Percentiles rank a stretch among this genome's conserved stretches.
Conservation (phyloP, 2,113 vertebrate genomes). For the Phalacrocorax brasilianus region DNA sequence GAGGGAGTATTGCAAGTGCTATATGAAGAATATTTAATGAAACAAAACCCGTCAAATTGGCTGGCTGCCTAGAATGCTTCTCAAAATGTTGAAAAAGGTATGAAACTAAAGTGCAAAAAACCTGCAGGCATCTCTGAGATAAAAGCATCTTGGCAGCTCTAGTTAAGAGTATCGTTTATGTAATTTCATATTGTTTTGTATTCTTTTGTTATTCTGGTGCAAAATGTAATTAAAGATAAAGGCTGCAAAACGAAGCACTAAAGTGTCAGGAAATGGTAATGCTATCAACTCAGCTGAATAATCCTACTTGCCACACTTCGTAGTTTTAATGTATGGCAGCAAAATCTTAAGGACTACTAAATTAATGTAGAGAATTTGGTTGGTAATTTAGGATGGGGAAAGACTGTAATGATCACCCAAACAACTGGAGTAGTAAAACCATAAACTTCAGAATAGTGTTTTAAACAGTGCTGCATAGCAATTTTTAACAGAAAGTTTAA, state of each 20-base stretch:
- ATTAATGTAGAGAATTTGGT: background rate
- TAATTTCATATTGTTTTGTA: background rate
- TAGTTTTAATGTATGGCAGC: background rate
- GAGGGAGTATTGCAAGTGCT: background rate
- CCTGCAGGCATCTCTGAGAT: background rate
- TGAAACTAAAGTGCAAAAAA: background rate
- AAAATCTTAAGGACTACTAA: background rate
- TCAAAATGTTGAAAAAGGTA: background rate
- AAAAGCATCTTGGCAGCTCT: conserved; percentile 3
- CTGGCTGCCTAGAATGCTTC: background rate
- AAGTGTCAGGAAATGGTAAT: background rate
- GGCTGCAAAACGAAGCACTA: background rate
- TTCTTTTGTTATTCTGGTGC: background rate
- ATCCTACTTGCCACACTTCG: background rate
- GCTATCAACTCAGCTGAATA: background rate
- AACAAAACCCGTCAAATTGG: background rate
- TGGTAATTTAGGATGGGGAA: background rate
- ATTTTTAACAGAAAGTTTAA: background rate
- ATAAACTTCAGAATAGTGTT: background rate
- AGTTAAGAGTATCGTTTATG: background rate
- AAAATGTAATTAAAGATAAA: conserved; percentile 17
- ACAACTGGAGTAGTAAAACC: background rate
- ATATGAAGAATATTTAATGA: background rate
- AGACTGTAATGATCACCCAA: background rate
- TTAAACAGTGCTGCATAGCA: background rate